These are phyloP conservation scores for Lamprotornis superbus DNA, from an alignment of 2,113 vertebrate species.

Conservation along the genomic window DNA sequence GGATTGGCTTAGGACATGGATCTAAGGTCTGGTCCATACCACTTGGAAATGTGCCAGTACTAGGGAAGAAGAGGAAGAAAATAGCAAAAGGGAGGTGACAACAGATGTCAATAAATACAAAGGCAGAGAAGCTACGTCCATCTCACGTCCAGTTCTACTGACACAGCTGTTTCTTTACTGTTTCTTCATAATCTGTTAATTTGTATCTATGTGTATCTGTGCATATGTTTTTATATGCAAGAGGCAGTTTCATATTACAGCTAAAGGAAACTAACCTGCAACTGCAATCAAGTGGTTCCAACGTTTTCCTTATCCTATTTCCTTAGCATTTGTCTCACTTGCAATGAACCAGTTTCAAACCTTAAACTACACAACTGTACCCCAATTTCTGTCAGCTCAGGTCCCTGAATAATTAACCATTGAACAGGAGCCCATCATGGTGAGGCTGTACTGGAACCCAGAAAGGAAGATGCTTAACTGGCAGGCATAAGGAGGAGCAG, in stretches of 20 bases:
- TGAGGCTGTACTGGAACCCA: background rate
- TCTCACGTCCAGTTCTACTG: background rate
- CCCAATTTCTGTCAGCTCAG: background rate
- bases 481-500: background rate
- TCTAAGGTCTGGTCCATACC: background rate
- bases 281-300: background rate
- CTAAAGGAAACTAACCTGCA: background rate
- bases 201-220: background rate
- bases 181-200: background rate
- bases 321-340: background rate
- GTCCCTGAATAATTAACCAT: background rate
- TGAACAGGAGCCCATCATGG: rapidly evolving
- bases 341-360: background rate
- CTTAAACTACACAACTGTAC: background rate
- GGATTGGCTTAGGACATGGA: background rate
- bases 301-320: background rate
- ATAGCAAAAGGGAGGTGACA: background rate
- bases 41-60: background rate
- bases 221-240: background rate
- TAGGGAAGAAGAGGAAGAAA: background rate
- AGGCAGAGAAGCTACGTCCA: background rate
- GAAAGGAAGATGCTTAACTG: background rate
- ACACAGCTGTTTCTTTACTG: background rate
- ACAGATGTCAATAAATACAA: background rate
- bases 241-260: background rate